Percentiles rank a stretch among this genome's conserved stretches.
Conservation (phyloP, 2,888 invertebrate genomes). For the Aporophyla lueneburgensis region DNA sequence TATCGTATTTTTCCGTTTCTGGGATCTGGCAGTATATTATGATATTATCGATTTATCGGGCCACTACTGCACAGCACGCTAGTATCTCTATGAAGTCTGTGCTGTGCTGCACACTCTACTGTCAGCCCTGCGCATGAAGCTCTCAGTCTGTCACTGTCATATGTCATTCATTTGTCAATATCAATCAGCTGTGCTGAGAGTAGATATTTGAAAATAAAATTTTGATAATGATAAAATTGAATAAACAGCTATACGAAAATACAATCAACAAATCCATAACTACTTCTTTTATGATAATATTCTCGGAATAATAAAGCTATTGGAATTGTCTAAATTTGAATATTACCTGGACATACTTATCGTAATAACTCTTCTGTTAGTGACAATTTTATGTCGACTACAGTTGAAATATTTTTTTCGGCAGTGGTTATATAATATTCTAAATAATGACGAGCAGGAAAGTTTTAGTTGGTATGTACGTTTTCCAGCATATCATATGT, state of each 20-base stretch:
- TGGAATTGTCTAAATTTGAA: background rate
- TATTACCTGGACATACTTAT: background rate
- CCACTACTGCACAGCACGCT: no score
- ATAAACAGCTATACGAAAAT: background rate
- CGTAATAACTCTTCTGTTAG: background rate
- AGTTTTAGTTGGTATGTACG: constrained; percentile 79
- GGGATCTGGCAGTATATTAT: no score
- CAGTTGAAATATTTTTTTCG: constrained; percentile 13
- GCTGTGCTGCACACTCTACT: no score
- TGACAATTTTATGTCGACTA: constrained; percentile 12
- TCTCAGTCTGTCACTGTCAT: background rate
- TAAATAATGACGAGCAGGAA: constrained; percentile 79
- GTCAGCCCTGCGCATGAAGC: no score
- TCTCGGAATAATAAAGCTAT: background rate
- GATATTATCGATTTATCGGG: no score
- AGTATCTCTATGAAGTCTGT: no score
- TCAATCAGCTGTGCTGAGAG: constrained; percentile 20
- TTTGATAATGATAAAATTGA: no score
- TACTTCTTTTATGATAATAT: background rate
- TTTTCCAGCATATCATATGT: background rate
- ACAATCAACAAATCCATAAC: background rate
- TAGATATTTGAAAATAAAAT: constrained; percentile 11
- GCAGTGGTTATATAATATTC: constrained; percentile 73
- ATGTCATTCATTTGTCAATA: background rate
- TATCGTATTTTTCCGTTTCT: no score